These are phyloP conservation scores for Climacteris rufus DNA, from an alignment of 2,113 vertebrate genomes.

Conservation along the genomic window DNA sequence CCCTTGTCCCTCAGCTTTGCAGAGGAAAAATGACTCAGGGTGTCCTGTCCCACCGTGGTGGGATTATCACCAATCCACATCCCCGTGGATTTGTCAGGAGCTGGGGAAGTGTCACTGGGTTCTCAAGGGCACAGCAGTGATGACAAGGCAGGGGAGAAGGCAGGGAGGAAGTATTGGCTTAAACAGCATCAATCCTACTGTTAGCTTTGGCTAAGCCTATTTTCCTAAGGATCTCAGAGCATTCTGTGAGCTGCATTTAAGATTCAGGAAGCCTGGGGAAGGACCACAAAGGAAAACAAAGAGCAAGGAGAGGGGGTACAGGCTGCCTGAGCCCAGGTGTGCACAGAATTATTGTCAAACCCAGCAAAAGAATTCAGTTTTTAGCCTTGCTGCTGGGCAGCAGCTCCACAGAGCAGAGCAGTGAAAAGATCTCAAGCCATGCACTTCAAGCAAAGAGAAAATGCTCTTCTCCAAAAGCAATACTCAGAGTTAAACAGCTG, in stretches of 20 bases:
- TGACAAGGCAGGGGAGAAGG: background rate
- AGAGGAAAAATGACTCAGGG: background rate
- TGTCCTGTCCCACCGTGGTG: background rate
- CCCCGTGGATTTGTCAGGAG: background rate
- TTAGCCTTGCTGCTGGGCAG: background rate
- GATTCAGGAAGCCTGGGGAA: background rate
- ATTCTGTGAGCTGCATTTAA: background rate
- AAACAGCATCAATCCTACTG: background rate
- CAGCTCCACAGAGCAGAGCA: background rate
- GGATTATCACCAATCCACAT: background rate
- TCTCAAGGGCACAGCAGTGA: background rate
- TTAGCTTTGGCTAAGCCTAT: background rate
- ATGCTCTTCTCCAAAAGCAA: background rate
- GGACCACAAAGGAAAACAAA: background rate
- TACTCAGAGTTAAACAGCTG: background rate
- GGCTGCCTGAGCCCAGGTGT: background rate
- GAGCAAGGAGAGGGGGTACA: background rate
- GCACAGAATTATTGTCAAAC: background rate
- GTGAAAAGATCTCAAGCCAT: rapidly evolving
- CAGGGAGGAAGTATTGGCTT: background rate
- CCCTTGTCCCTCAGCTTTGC: background rate
- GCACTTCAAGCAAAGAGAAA: background rate
- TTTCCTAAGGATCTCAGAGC: background rate
- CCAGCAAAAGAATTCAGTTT: background rate
- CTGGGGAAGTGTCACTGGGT: background rate